These are phyloP conservation scores for Protosalanx chinensis DNA, from an alignment of 2,797 vertebrate species.

Conservation along the genomic window DNA sequence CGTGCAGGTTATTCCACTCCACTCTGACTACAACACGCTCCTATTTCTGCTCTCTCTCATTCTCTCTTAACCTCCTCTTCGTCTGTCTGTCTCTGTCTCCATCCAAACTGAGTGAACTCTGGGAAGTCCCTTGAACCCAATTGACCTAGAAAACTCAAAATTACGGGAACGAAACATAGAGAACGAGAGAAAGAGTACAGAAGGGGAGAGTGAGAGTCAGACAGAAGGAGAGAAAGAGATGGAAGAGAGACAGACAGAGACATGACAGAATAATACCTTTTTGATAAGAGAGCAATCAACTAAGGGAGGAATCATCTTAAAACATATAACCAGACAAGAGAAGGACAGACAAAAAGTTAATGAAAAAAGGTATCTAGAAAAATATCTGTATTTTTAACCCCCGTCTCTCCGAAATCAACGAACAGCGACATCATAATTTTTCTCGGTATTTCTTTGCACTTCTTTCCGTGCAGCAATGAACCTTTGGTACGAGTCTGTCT, in stretches of 20 bases:
- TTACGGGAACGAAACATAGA: constrained; percentile 35
- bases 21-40: constrained; percentile 7
- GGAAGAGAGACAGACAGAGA: constrained; percentile 3
- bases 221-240: not conserved
- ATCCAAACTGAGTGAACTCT: constrained; percentile 64
- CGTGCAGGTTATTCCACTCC: constrained; percentile 52
- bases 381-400: not conserved
- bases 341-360: constrained; percentile 22
- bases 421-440: not conserved
- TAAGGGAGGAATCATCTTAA: not conserved
- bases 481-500: constrained; percentile 32
- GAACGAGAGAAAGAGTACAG: constrained; percentile 3
- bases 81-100: constrained; percentile 17
- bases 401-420: too few species aligned
- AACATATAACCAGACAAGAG: not conserved
- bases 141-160: constrained; percentile 44
- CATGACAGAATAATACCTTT: not conserved
- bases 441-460: constrained; percentile 49
- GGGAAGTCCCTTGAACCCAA: constrained; percentile 76
- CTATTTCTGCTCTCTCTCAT: not conserved
- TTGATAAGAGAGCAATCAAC: constrained; percentile 21
- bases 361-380: constrained; percentile 5
- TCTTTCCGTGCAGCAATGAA: constrained; percentile 31
- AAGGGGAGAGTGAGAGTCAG: constrained; percentile 34
- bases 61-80: constrained; percentile 20